Conservation (phyloP, 2,113 vertebrate genomes). For the Lichenostomus cassidix region DNA sequence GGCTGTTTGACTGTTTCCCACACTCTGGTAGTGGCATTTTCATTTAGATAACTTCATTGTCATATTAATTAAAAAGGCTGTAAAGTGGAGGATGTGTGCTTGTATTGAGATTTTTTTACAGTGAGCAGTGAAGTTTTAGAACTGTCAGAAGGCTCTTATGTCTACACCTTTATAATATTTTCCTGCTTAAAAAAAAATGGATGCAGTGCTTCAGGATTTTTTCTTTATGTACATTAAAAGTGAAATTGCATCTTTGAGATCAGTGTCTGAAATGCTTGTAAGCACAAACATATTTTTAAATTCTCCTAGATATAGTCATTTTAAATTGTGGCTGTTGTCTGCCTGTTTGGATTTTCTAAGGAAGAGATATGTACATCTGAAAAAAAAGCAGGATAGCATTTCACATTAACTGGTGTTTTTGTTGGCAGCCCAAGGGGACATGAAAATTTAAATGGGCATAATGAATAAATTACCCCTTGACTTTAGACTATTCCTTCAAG, state of each 20-base stretch:
- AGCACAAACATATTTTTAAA: accelerated
- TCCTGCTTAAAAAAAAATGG: neutral
- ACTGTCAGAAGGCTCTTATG: neutral
- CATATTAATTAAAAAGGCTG: neutral
- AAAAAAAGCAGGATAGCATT: neutral
- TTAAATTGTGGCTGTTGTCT: neutral
- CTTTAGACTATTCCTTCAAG: neutral
- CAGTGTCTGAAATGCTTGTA: neutral
- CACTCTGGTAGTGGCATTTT: neutral
- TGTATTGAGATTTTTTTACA: neutral
- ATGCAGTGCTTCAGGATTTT: neutral
- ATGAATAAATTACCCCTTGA: neutral
- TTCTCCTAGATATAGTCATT: neutral
- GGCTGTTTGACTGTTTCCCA: neutral
- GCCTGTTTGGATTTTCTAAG: neutral
- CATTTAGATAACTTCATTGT: neutral
- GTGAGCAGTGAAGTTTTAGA: neutral
- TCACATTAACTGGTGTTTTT: neutral
- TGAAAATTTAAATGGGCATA: neutral
- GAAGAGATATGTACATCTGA: neutral
- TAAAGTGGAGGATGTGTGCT: neutral
- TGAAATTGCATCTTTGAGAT: neutral
- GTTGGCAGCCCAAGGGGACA: neutral
- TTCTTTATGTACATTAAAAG: neutral
- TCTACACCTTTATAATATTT: neutral